phyloP scores from a whole-genome alignment of 2,113 vertebrate genomes.

The Cavia aperea region DNA sequence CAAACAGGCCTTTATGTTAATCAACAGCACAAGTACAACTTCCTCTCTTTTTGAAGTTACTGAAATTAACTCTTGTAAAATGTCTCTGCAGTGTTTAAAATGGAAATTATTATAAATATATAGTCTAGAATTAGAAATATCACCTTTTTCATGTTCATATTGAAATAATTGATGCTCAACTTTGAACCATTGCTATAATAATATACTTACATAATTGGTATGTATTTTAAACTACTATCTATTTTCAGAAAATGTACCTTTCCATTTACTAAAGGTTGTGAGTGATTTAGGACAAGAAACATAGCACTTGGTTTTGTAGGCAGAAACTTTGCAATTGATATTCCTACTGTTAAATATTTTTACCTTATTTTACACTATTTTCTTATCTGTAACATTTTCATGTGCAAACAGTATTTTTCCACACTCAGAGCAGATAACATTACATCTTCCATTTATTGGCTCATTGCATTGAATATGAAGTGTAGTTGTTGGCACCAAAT shows the following conservation, averaged over 20 bases:
- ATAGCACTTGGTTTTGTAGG: background rate
- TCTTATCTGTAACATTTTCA: background rate
- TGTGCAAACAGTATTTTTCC: background rate
- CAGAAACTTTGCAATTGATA: background rate
- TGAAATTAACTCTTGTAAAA: background rate
- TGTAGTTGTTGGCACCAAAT: background rate
- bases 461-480: background rate
- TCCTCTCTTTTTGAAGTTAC: background rate
- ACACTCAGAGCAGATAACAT: background rate
- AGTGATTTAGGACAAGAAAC: background rate
- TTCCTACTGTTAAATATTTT: background rate
- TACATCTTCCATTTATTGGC: background rate
- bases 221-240: background rate
- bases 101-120: background rate
- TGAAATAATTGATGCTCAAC: background rate
- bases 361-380: background rate
- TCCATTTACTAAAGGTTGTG: background rate
- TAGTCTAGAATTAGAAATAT: background rate
- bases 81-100: background rate
- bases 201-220: background rate
- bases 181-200: slow-evolving; percentile 7
- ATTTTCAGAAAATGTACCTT: background rate
- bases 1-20: background rate
- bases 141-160: background rate
- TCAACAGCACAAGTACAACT: background rate